Percentiles rank a stretch among this genome's conserved stretches.
Conservation (phyloP, 2,797 vertebrate species). For the Ibycter americanus region DNA sequence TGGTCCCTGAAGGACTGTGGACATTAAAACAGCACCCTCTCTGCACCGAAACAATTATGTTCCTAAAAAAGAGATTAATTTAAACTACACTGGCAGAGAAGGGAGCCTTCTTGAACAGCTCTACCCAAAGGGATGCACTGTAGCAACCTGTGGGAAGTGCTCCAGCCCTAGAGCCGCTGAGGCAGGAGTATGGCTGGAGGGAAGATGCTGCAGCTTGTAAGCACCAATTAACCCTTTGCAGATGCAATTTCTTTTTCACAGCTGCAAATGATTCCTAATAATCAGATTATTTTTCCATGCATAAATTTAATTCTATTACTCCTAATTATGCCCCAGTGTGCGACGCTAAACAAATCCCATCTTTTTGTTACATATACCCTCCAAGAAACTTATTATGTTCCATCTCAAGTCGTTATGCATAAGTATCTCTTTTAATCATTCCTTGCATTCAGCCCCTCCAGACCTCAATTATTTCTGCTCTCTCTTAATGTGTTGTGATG, state of each 20-base stretch:
- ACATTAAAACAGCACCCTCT: neutral
- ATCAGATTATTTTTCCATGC: constrained; percentile 22
- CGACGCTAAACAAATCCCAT: constrained; percentile 34
- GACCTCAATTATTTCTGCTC: constrained; percentile 62
- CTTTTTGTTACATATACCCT: constrained; percentile 26
- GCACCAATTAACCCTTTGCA: neutral
- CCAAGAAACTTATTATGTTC: constrained; percentile 40
- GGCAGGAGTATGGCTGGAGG: neutral
- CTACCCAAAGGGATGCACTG: neutral
- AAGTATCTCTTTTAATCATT: constrained; percentile 56
- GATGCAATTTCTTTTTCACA: neutral
- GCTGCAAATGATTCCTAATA: neutral
- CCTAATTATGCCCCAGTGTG: constrained; percentile 25
- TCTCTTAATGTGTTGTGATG: neutral
- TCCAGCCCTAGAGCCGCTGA: neutral
- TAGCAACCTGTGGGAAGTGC: neutral
- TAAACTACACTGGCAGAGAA: neutral
- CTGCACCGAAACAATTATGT: no score
- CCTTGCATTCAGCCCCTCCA: constrained; percentile 40
- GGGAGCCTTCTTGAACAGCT: neutral
- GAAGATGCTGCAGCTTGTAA: neutral
- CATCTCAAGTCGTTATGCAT: constrained; percentile 7
- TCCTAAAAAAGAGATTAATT: neutral
- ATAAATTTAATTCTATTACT: constrained; percentile 34
- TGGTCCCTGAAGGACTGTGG: neutral